Evolutionary conservation across 1,140 invertebrate genomes (phyloP).

Genomic region (Meteorus sp.): DNA sequence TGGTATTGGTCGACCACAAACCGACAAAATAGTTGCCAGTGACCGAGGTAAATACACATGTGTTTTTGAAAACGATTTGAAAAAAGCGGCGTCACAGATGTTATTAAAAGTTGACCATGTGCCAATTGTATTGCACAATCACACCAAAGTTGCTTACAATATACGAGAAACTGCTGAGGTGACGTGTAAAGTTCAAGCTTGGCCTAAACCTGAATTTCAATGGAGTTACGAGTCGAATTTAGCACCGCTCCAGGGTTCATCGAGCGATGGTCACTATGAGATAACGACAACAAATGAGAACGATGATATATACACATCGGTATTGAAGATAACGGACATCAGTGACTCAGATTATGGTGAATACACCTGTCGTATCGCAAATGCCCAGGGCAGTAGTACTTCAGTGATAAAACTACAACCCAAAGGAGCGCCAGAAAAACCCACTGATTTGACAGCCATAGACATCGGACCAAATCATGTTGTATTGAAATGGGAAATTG

Average conservation of each 20-base stretch:
- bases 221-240: conserved; percentile 81
- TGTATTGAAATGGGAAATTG: conserved; percentile 79
- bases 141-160: conserved; percentile 88
- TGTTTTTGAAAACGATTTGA: conserved; percentile 87
- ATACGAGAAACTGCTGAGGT: conserved; percentile 81
- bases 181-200: conserved; percentile 86
- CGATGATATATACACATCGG: conserved; percentile 83
- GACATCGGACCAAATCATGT: conserved; percentile 77
- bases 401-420: conserved; percentile 79
- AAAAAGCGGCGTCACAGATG: conserved; percentile 82
- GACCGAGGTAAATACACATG: conserved; percentile 88
- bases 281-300: conserved; percentile 78
- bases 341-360: conserved; percentile 83
- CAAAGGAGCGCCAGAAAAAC: conserved; percentile 83
- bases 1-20: conserved; percentile 72
- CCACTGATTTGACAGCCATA: conserved; percentile 69
- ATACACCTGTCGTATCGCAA: conserved; percentile 83
- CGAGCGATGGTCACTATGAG: conserved; percentile 82
- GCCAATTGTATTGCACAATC: conserved; percentile 80
- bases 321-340: conserved; percentile 76
- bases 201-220: conserved; percentile 88
- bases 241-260: conserved; percentile 70
- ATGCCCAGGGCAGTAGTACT: conserved; percentile 73
- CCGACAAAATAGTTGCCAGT: conserved; percentile 75
- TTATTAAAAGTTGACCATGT: conserved; percentile 88